Evolutionary conservation across 2,888 invertebrate species (phyloP).

Genomic region (Spilosoma lubricipeda): DNA sequence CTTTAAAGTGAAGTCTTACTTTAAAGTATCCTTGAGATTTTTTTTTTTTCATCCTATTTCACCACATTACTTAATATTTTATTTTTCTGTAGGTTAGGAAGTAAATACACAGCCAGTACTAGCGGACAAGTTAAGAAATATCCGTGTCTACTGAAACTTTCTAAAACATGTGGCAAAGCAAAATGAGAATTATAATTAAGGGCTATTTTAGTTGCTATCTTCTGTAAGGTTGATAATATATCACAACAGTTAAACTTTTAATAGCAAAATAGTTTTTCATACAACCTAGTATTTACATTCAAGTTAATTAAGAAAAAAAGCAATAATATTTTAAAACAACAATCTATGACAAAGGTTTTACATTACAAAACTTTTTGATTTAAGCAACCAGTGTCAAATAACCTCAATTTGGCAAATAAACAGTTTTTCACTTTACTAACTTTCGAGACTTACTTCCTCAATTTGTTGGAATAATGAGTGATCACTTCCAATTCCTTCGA

Average conservation of each 20-base stretch:
- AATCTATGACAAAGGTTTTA: slow-evolving; percentile 22
- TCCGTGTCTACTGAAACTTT: not conserved
- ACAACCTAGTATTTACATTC: not conserved
- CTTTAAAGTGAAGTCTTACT: too few species aligned
- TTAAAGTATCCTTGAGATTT: not conserved
- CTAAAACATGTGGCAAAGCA: not conserved
- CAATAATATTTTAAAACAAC: not conserved
- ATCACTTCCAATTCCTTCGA: slow-evolving; percentile 30
- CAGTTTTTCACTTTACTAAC: not conserved
- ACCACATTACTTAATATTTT: not conserved
- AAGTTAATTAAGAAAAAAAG: not conserved
- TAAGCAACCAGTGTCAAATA: slow-evolving; percentile 24
- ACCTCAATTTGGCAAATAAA: slow-evolving; percentile 27
- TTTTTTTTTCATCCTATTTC: not conserved
- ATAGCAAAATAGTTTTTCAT: not conserved
- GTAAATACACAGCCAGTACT: not conserved
- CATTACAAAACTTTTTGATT: slow-evolving; percentile 11
- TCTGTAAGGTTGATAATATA: not conserved
- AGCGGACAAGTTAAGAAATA: not conserved
- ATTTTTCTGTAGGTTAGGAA: not conserved
- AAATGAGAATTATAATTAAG: not conserved
- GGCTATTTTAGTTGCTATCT: not conserved
- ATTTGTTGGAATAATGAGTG: slow-evolving; percentile 17
- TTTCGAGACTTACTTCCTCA: slow-evolving; percentile 19
- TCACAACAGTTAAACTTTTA: not conserved